Percentiles rank a stretch among this genome's conserved stretches.
phyloP scores from a whole-genome alignment of 2,113 vertebrate species.

The Pachycephala philippinensis region DNA sequence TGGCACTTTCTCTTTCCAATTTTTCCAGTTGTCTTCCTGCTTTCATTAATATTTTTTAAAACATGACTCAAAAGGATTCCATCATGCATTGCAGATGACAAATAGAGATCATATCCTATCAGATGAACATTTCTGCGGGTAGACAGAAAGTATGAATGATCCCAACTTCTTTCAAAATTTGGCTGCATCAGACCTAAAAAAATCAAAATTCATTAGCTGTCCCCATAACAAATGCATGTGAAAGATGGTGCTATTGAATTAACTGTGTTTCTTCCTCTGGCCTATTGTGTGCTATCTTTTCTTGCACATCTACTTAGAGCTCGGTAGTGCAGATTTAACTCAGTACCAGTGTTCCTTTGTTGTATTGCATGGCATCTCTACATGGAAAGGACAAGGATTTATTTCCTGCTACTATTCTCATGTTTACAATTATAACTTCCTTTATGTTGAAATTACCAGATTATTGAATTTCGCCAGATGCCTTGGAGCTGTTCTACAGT shows the following conservation, averaged over 20 bases:
- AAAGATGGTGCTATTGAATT: neutral
- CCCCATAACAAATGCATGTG: neutral
- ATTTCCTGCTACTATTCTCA: neutral
- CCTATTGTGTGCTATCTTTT: neutral
- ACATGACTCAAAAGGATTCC: neutral
- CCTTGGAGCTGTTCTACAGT: neutral
- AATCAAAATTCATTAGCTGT: neutral
- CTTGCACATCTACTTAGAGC: neutral
- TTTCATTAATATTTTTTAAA: constrained; percentile 1
- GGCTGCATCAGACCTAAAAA: neutral
- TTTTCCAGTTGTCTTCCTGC: neutral
- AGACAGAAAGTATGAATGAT: neutral
- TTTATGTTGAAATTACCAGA: neutral
- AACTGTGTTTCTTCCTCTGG: neutral
- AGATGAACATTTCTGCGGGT: neutral
- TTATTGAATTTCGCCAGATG: neutral
- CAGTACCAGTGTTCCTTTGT: neutral
- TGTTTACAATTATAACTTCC: neutral
- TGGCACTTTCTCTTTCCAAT: neutral
- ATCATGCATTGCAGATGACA: neutral
- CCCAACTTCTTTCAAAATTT: neutral
- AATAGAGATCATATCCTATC: neutral
- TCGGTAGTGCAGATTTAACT: neutral
- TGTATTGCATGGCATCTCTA: neutral
- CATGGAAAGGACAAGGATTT: neutral